Evolutionary conservation across 1,140 invertebrate genomes (phyloP).

Genomic region (Myzus persicae): DNA sequence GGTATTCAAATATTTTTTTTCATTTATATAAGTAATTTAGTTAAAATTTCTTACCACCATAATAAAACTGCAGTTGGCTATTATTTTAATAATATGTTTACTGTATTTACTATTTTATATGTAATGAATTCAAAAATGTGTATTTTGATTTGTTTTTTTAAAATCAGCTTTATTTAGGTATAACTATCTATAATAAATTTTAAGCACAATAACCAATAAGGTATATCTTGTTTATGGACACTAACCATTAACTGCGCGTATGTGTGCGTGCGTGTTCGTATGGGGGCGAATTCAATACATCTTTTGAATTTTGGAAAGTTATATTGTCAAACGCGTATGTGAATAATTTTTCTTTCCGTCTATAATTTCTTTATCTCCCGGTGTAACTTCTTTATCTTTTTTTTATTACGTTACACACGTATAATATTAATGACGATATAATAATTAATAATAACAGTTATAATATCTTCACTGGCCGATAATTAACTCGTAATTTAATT

Average conservation of each 20-base stretch:
- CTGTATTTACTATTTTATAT: not conserved
- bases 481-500: not conserved
- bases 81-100: not conserved
- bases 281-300: not conserved
- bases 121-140: not conserved
- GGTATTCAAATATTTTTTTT: no score
- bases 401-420: not conserved
- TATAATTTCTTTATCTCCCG: not conserved
- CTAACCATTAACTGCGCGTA: not conserved
- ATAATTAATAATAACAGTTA: not conserved
- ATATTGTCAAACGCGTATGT: not conserved
- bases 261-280: not conserved
- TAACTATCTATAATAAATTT: no score
- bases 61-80: not conserved
- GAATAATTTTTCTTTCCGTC: not conserved
- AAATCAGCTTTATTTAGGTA: not conserved
- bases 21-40: no score
- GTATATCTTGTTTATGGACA: not conserved
- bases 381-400: not conserved
- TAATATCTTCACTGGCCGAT: not conserved
- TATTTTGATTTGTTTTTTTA: not conserved
- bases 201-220: not conserved
- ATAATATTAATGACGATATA: not conserved
- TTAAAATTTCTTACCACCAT: not conserved
- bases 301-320: slow-evolving; percentile 8